A percentile compares a stretch with the other conserved stretches of the same genome.
These are phyloP conservation scores for Dasysyrphus albostriatus DNA, from an alignment of 2,888 invertebrate genomes.

Conservation along the genomic window DNA sequence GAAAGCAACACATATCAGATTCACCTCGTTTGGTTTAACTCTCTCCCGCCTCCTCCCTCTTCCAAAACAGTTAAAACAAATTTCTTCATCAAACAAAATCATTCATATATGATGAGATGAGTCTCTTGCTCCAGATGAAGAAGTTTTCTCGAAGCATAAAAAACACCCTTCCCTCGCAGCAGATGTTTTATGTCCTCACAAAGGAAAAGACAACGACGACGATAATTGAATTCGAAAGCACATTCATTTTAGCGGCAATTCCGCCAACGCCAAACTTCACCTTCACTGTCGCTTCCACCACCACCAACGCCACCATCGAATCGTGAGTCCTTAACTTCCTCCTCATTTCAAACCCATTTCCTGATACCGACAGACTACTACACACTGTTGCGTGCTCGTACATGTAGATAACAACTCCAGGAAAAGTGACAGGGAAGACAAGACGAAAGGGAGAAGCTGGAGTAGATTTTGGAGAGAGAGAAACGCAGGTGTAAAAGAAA, in stretches of 20 bases:
- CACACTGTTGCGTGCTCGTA: constrained; percentile 28
- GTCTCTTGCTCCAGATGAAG: neutral
- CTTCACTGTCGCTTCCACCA: neutral
- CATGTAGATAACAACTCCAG: neutral
- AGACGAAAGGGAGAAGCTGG: neutral
- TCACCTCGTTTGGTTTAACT: neutral
- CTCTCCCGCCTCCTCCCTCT: neutral
- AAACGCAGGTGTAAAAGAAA: constrained; percentile 7
- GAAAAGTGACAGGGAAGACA: neutral
- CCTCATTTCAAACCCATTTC: constrained; percentile 26
- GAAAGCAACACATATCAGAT: neutral
- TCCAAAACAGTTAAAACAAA: neutral
- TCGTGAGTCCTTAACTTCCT: constrained; percentile 9
- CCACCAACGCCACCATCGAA: neutral
- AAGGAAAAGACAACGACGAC: neutral
- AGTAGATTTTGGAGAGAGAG: neutral
- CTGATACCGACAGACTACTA: constrained; percentile 7
- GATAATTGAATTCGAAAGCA: constrained; percentile 38
- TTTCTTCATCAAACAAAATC: constrained; percentile 29
- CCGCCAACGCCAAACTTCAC: neutral
- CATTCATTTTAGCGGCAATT: constrained; percentile 14
- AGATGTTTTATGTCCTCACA: constrained; percentile 3
- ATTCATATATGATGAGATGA: constrained; percentile 9
- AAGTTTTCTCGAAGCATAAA: neutral
- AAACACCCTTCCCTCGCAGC: constrained; percentile 16